Percentiles rank a stretch among this genome's conserved stretches.
phyloP scores from a whole-genome alignment of 2,888 invertebrate species.

The Mesorhabditis belari region DNA sequence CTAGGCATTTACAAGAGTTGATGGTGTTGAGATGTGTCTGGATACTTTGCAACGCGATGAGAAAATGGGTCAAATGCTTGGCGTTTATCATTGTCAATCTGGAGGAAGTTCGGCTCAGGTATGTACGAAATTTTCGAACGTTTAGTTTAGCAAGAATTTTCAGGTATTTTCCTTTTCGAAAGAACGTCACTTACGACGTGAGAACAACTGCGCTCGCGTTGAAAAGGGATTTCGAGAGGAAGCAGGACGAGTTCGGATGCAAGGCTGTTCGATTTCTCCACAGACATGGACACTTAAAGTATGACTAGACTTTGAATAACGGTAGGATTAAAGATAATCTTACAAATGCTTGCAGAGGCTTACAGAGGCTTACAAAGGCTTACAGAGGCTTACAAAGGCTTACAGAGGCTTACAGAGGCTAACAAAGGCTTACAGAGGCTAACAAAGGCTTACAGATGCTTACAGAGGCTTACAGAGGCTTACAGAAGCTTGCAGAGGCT shows the following conservation, averaged over 20 bases:
- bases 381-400: no score
- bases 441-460: no score
- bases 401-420: no score
- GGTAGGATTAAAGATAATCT: no score
- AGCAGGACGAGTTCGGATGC: conserved; percentile 27
- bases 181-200: conserved; percentile 43
- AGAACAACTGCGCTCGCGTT: conserved; percentile 44
- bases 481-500: no score
- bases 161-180: conserved; percentile 50
- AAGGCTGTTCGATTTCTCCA: conserved; percentile 43
- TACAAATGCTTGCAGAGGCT: no score
- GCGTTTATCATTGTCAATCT: conserved; percentile 45
- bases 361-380: no score
- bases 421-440: no score
- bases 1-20: conserved; percentile 24
- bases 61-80: conserved; percentile 27
- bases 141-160: conserved; percentile 3
- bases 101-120: conserved; percentile 49
- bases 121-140: neutral
- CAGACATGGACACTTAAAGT: conserved; percentile 54
- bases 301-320: no score
- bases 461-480: no score
- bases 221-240: conserved; percentile 5
- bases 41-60: conserved; percentile 46
- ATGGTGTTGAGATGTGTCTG: conserved; percentile 30